These are phyloP conservation scores for Dendroctonus valens DNA, from an alignment of 1,140 invertebrate species.

Conservation along the genomic window DNA sequence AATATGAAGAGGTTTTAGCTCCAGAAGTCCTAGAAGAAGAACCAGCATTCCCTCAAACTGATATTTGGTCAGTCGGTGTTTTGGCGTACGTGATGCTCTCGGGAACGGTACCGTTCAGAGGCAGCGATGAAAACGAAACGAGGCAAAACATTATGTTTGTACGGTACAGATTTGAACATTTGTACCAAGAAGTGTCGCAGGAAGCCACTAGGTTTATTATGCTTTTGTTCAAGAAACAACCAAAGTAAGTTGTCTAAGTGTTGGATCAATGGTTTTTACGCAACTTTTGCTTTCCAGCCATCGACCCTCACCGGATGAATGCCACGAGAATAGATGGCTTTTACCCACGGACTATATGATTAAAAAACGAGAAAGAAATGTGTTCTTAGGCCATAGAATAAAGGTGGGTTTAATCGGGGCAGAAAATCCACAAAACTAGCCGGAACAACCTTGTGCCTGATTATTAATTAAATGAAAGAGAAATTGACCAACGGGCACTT, in stretches of 20 bases:
- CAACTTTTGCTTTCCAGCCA: constrained; percentile 64
- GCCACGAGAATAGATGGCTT: constrained; percentile 93
- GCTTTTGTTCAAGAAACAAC: constrained; percentile 90
- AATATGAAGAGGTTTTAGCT: constrained; percentile 56
- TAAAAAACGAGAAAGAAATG: constrained; percentile 84
- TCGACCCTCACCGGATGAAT: constrained; percentile 89
- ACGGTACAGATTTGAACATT: constrained; percentile 89
- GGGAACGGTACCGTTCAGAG: constrained; percentile 89
- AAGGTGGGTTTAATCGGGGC: constrained; percentile 50
- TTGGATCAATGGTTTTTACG: background rate
- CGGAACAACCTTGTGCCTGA: no score
- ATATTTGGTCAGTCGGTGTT: constrained; percentile 95
- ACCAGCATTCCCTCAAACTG: constrained; percentile 81
- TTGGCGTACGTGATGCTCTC: constrained; percentile 92
- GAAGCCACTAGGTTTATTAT: constrained; percentile 94
- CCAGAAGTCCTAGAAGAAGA: constrained; percentile 91
- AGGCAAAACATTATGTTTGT: constrained; percentile 90
- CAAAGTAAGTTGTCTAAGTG: constrained; percentile 62
- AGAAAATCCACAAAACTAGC: constrained; percentile 4
- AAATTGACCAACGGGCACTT: no score
- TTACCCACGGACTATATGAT: constrained; percentile 89
- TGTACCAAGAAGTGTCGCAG: constrained; percentile 92
- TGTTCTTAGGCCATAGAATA: constrained; percentile 78
- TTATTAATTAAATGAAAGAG: no score
- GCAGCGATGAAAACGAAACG: constrained; percentile 78